phyloP scores from a whole-genome alignment of 2,113 vertebrate genomes.

The Cebus imitator region DNA sequence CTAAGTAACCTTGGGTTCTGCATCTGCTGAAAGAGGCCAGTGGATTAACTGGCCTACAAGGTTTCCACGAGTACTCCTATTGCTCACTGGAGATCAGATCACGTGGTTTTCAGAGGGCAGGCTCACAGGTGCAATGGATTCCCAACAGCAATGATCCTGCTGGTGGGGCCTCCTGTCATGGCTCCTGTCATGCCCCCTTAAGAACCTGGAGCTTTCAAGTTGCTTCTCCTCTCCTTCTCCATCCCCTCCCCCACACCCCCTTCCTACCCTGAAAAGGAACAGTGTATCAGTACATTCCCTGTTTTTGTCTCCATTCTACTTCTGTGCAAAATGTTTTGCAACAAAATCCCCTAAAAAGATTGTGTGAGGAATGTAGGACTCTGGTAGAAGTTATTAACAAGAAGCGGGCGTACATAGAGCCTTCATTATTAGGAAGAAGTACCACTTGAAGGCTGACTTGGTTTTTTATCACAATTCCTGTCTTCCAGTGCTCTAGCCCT shows the following conservation, averaged over 20 bases:
- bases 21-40: neutral
- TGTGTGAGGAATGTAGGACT: neutral
- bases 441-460: neutral
- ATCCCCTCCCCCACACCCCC: neutral
- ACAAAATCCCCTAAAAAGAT: neutral
- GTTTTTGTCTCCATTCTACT: neutral
- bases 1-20: neutral
- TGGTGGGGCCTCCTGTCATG: neutral
- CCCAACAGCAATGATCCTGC: no score
- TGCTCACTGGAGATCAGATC: neutral
- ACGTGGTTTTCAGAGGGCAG: neutral
- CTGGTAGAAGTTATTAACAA: neutral
- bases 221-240: neutral
- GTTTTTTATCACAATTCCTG: neutral
- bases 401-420: neutral
- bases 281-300: neutral
- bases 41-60: neutral
- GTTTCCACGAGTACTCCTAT: neutral
- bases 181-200: fast-evolving
- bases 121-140: neutral
- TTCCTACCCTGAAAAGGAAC: neutral
- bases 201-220: neutral
- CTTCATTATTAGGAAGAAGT: neutral
- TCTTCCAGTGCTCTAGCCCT: neutral
- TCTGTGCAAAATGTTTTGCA: neutral